Conservation (phyloP, 2,797 vertebrate species). For the Halcyon smyrnensis region DNA sequence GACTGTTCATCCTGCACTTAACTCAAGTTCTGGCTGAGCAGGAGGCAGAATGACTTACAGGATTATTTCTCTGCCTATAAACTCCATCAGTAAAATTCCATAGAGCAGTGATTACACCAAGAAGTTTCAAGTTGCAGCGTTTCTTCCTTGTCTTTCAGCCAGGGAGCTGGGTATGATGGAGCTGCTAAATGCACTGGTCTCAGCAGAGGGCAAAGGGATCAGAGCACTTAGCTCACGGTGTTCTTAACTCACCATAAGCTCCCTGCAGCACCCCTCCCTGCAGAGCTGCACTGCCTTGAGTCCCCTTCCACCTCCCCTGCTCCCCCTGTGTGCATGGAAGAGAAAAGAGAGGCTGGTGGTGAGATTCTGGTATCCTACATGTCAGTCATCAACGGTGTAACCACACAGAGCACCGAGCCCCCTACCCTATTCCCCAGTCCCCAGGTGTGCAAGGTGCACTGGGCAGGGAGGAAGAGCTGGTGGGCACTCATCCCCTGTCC, state of each 20-base stretch:
- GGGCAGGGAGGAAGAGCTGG: not conserved
- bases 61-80: constrained; percentile 50
- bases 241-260: not conserved
- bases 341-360: not conserved
- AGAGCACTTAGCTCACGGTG: constrained; percentile 27
- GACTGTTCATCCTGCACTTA: constrained; percentile 52
- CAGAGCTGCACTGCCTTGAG: not conserved
- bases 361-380: not conserved
- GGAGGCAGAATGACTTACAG: constrained; percentile 46
- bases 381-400: rapidly evolving
- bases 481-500: not conserved
- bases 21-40: constrained; percentile 56
- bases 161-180: constrained; percentile 26
- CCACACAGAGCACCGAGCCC: not conserved
- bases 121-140: constrained; percentile 30
- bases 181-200: constrained; percentile 19
- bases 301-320: not conserved
- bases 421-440: not conserved
- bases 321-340: not conserved
- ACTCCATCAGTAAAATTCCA: constrained; percentile 57
- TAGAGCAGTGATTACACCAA: constrained; percentile 32
- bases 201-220: constrained; percentile 28
- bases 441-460: not conserved
- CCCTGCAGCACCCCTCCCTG: not conserved
- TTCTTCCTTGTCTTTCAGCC: constrained; percentile 42